These are phyloP conservation scores for Paramisgurnus dabryanus DNA, from an alignment of 2,113 vertebrate genomes.

Conservation along the genomic window DNA sequence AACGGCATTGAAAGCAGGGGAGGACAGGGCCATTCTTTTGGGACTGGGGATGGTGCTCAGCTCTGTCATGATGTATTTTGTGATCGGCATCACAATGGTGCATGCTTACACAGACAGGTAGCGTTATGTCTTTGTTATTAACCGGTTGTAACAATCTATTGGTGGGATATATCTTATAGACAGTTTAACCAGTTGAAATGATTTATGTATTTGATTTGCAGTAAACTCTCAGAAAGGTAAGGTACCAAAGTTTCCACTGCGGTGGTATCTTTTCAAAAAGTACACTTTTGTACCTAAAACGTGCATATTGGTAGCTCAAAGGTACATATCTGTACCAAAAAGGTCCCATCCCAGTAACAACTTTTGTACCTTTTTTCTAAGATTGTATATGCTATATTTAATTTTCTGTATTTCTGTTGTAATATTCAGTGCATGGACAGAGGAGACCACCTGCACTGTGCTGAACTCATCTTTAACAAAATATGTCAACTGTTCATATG, in stretches of 20 bases:
- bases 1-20: constrained; percentile 90
- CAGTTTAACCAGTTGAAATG: no score
- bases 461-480: constrained; percentile 87
- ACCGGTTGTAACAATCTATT: not conserved
- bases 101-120: constrained; percentile 93
- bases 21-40: constrained; percentile 89
- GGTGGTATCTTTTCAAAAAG: no score
- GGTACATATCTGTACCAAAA: not conserved
- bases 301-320: no score
- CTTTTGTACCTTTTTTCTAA: not conserved
- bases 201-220: no score
- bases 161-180: no score
- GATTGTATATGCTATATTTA: not conserved
- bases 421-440: constrained; percentile 85
- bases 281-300: no score
- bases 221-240: no score
- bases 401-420: not conserved
- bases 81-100: constrained; percentile 89
- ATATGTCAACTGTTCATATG: constrained; percentile 90
- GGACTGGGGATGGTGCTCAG: constrained; percentile 93
- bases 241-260: no score
- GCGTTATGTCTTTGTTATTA: constrained; percentile 7
- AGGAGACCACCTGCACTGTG: constrained; percentile 85
- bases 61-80: constrained; percentile 94
- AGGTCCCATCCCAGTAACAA: no score